phyloP scores from a whole-genome alignment of 2,888 invertebrate genomes.

The Micoletzkya japonica region DNA sequence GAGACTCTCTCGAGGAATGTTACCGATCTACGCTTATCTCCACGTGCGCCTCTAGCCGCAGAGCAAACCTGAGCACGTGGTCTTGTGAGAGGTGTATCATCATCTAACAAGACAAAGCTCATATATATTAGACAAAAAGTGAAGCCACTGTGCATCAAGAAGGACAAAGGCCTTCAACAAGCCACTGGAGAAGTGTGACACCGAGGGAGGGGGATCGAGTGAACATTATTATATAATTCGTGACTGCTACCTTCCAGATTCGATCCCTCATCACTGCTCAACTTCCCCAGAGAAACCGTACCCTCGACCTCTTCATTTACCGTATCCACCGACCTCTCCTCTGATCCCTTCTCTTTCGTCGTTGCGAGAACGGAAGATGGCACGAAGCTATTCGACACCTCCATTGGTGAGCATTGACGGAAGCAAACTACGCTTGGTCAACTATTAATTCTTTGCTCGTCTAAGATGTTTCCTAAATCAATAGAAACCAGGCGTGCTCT shows the following conservation, averaged over 20 bases:
- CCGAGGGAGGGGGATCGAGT: no score
- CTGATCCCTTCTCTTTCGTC: slow-evolving; percentile 2
- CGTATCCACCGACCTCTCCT: not conserved
- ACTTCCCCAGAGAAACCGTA: slow-evolving; percentile 6
- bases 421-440: not conserved
- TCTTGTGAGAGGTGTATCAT: no score
- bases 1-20: no score
- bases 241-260: slow-evolving; percentile 8
- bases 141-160: no score
- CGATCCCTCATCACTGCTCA: slow-evolving; percentile 1
- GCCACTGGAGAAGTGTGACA: no score
- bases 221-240: no score
- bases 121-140: no score
- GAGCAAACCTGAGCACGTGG: no score
- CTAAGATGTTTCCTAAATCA: not conserved
- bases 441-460: not conserved
- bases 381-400: slow-evolving; percentile 12
- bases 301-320: not conserved
- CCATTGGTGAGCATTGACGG: not conserved
- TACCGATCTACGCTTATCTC: no score
- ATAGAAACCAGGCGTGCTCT: not conserved
- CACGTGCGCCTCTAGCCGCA: no score
- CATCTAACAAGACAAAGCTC: no score
- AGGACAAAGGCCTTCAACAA: no score
- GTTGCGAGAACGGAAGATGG: not conserved